A percentile compares a stretch with the other conserved stretches of the same genome.
phyloP scores from a whole-genome alignment of 2,888 invertebrate genomes.

The Leucophenga maculata region DNA sequence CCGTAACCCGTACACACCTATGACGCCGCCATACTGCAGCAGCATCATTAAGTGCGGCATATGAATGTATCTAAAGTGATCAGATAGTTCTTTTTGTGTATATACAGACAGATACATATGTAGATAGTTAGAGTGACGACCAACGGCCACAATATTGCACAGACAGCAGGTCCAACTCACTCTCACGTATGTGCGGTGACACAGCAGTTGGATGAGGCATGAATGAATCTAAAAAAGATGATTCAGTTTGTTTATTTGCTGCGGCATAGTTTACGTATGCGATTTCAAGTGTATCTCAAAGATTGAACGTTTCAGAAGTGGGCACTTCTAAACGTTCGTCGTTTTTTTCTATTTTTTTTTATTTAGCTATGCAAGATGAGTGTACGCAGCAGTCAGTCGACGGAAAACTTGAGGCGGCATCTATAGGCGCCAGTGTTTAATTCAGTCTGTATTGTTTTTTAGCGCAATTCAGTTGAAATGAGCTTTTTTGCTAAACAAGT shows the following conservation, averaged over 20 bases:
- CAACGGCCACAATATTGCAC: too few species aligned
- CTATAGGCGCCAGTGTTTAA: too few species aligned
- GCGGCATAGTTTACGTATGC: slow-evolving; percentile 21
- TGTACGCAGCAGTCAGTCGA: background rate
- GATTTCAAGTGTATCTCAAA: slow-evolving; percentile 19
- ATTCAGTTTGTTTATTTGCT: slow-evolving; percentile 45
- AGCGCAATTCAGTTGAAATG: slow-evolving; percentile 11
- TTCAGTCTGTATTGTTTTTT: background rate
- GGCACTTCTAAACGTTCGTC: slow-evolving; percentile 9
- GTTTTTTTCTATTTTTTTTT: background rate
- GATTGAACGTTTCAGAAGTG: slow-evolving; percentile 14
- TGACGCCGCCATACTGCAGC: slow-evolving; percentile 18
- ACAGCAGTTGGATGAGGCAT: too few species aligned
- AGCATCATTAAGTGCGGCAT: slow-evolving; percentile 48
- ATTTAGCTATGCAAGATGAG: background rate
- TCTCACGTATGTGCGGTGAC: background rate
- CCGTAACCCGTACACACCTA: slow-evolving; percentile 21
- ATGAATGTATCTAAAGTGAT: slow-evolving; percentile 52
- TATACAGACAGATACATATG: background rate
- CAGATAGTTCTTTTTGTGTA: slow-evolving; percentile 28
- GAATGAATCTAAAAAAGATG: slow-evolving; percentile 29
- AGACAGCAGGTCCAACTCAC: background rate
- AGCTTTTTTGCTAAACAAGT: background rate
- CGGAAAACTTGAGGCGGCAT: background rate
- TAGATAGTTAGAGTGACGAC: background rate